phyloP scores from a whole-genome alignment of 2,888 invertebrate genomes.

The Trimorus sp. region DNA sequence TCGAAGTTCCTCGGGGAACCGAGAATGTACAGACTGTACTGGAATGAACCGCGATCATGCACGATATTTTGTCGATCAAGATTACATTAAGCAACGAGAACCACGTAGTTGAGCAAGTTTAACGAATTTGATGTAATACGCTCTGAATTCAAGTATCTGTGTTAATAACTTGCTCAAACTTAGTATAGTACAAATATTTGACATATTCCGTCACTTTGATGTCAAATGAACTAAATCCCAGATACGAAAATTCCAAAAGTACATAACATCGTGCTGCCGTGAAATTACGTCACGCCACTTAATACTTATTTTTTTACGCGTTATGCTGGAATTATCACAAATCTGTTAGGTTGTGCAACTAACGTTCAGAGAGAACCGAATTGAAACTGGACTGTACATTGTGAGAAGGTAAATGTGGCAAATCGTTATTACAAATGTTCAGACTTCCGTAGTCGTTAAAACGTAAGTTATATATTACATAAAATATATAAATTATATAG shows the following conservation, averaged over 20 bases:
- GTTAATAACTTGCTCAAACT: conserved; percentile 54
- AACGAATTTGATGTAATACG: conserved; percentile 52
- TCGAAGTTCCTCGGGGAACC: too few relatives aligned
- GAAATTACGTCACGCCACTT: conserved; percentile 49
- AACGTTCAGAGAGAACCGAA: neutral
- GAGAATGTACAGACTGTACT: neutral
- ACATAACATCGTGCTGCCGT: conserved; percentile 46
- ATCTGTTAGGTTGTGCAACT: conserved; percentile 39
- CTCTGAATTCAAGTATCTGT: conserved; percentile 33
- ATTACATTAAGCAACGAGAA: conserved; percentile 37
- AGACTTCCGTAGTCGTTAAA: too few relatives aligned
- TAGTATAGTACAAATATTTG: conserved; percentile 57
- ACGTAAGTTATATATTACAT: too few relatives aligned
- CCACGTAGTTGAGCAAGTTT: conserved; percentile 41
- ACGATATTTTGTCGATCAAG: conserved; percentile 37
- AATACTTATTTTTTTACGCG: conserved; percentile 40
- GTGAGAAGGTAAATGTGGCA: too few relatives aligned
- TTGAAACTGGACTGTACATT: too few relatives aligned
- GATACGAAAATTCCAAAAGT: conserved; percentile 54
- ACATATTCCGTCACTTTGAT: conserved; percentile 53
- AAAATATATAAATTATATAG: too few relatives aligned
- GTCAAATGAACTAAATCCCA: conserved; percentile 58
- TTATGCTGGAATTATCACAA: conserved; percentile 45
- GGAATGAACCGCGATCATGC: conserved; percentile 3
- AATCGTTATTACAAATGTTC: too few relatives aligned